A percentile compares a stretch with the other conserved stretches of the same genome.
These are phyloP conservation scores for Andricus curvator DNA, from an alignment of 2,888 invertebrate species.

Conservation along the genomic window DNA sequence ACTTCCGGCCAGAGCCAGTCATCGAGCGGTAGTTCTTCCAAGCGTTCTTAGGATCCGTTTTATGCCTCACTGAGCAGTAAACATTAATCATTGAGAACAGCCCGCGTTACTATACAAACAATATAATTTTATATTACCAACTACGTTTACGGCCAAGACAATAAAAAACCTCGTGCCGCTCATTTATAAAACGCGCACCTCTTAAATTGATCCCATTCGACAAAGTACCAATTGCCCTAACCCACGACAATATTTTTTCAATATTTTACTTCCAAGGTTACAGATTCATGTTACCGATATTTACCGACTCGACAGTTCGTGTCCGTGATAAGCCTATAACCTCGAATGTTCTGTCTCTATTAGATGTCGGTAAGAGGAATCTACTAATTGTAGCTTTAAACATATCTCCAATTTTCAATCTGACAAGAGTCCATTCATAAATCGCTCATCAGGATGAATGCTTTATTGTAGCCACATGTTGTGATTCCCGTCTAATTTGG, in stretches of 20 bases:
- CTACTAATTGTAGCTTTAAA: background rate
- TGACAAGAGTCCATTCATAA: background rate
- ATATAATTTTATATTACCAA: slow-evolving; percentile 38
- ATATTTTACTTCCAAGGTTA: background rate
- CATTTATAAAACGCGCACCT: slow-evolving; percentile 29
- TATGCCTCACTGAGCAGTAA: slow-evolving; percentile 40
- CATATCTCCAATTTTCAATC: background rate
- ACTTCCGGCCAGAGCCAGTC: slow-evolving; percentile 41
- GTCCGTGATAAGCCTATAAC: no score
- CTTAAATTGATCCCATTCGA: slow-evolving; percentile 22
- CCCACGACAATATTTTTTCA: background rate
- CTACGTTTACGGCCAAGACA: slow-evolving; percentile 35
- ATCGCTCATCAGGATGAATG: background rate
- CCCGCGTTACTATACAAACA: slow-evolving; percentile 37
- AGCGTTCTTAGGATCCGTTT: slow-evolving; percentile 40
- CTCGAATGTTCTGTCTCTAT: background rate
- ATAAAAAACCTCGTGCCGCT: slow-evolving; percentile 17
- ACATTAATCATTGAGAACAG: slow-evolving; percentile 40
- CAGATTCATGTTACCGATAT: no score
- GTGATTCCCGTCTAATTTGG: slow-evolving; percentile 44
- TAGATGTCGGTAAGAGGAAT: background rate
- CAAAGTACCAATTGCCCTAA: slow-evolving; percentile 25
- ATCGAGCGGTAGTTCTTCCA: slow-evolving; percentile 38
- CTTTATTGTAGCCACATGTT: slow-evolving; percentile 41
- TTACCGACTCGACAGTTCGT: no score